A percentile compares a stretch with the other conserved stretches of the same genome.
These are phyloP conservation scores for Campylomormyrus tamandua DNA, from an alignment of 2,113 vertebrate species.

Conservation along the genomic window DNA sequence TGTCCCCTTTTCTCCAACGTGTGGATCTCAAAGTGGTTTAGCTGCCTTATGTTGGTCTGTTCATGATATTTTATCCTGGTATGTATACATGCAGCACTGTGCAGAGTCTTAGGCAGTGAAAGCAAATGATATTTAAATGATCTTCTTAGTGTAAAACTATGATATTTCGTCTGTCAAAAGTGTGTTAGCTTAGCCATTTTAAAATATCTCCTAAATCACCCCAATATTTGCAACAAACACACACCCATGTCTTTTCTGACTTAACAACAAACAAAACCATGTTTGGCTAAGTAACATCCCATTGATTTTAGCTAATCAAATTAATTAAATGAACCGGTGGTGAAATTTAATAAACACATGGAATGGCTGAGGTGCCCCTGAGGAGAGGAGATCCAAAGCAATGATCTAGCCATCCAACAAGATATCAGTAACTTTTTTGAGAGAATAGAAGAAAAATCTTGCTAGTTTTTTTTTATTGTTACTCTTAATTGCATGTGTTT, in stretches of 20 bases:
- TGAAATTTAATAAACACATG: not conserved
- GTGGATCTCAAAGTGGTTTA: not conserved
- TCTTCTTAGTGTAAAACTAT: not conserved
- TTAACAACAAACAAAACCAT: not conserved
- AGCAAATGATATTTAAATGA: not conserved
- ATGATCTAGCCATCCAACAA: not conserved
- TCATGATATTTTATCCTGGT: not conserved
- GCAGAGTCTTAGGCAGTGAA: not conserved
- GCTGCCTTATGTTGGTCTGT: not conserved
- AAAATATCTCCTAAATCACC: not conserved
- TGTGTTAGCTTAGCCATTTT: not conserved
- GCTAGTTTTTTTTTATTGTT: not conserved
- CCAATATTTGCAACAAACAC: not conserved
- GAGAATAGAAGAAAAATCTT: not conserved
- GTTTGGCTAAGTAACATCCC: not conserved
- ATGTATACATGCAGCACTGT: not conserved
- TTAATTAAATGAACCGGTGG: not conserved
- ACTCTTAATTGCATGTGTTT: not conserved
- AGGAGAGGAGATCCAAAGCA: not conserved
- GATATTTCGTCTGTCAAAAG: not conserved
- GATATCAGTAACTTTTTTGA: not conserved
- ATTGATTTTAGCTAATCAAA: not conserved
- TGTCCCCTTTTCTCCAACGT: not conserved
- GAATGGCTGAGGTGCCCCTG: not conserved
- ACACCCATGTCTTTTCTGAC: not conserved